A percentile compares a stretch with the other conserved stretches of the same genome.
Evolutionary conservation across 2,797 vertebrate genomes (phyloP).

Genomic region (Podarcis siculus): DNA sequence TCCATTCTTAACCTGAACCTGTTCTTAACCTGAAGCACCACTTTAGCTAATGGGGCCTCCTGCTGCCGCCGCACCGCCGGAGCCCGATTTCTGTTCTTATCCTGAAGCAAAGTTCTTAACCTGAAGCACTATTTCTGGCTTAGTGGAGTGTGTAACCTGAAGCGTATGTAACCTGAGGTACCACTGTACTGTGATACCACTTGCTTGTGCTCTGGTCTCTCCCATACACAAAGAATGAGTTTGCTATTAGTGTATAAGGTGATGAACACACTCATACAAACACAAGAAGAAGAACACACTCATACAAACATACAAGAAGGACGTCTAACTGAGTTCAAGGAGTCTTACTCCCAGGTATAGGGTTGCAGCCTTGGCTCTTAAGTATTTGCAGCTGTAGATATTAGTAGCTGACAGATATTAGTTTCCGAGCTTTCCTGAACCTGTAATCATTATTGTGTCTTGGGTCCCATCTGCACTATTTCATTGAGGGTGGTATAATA

Average conservation of each 20-base stretch:
- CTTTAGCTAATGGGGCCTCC: no score
- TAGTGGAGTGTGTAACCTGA: no score
- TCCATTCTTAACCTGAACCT: no score
- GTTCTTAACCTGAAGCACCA: no score
- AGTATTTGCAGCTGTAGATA: not conserved
- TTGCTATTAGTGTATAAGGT: not conserved
- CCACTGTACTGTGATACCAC: not conserved
- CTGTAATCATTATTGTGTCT: not conserved
- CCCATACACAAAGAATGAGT: not conserved
- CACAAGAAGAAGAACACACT: not conserved
- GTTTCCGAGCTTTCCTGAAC: conserved; percentile 4
- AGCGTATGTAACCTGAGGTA: no score
- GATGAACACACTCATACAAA: not conserved
- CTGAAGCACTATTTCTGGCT: no score
- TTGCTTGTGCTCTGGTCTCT: not conserved
- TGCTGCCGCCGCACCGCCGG: no score
- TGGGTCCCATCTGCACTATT: not conserved
- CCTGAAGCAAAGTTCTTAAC: no score
- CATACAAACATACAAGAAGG: not conserved
- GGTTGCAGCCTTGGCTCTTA: not conserved
- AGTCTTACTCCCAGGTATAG: not conserved
- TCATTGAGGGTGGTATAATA: no score
- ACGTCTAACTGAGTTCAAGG: not conserved
- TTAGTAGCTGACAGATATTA: not conserved
- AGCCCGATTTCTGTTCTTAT: no score